Evolutionary conservation across 2,113 vertebrate genomes (phyloP).

Genomic region (Mobula hypostoma): DNA sequence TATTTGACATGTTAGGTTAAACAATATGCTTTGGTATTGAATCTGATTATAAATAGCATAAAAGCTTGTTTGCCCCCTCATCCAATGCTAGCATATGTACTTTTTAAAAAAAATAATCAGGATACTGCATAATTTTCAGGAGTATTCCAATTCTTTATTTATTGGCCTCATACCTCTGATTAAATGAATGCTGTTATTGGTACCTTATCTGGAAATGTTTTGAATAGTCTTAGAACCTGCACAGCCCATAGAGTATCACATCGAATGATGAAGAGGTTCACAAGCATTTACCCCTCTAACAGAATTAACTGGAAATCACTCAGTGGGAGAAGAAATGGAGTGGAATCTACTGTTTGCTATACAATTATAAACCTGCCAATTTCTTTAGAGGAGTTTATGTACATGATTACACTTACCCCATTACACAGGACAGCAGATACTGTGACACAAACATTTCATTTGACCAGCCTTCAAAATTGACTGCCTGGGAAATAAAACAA

Average conservation of each 20-base stretch:
- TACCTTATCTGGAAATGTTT: not conserved
- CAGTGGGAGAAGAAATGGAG: not conserved
- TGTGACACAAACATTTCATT: slow-evolving; percentile 61
- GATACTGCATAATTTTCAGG: not conserved
- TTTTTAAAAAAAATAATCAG: not conserved
- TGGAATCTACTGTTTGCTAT: not conserved
- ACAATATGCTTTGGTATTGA: not conserved
- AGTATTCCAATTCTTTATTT: not conserved
- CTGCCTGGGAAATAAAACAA: slow-evolving; percentile 51
- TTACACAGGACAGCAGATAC: slow-evolving; percentile 66
- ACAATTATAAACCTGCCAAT: not conserved
- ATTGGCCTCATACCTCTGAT: not conserved
- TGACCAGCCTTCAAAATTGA: slow-evolving; percentile 67
- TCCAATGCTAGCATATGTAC: not conserved
- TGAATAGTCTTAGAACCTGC: too few relatives aligned
- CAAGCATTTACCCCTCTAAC: not conserved
- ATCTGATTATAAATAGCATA: not conserved
- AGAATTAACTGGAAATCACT: not conserved
- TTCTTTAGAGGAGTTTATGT: not conserved
- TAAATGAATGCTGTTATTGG: not conserved
- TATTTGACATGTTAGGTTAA: not conserved
- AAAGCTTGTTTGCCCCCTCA: not conserved
- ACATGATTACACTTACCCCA: slow-evolving; percentile 62
- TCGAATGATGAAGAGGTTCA: not conserved
- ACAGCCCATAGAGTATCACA: not conserved